phyloP scores from a whole-genome alignment of 1,140 invertebrate species.

The Meloidogyne hapla region DNA sequence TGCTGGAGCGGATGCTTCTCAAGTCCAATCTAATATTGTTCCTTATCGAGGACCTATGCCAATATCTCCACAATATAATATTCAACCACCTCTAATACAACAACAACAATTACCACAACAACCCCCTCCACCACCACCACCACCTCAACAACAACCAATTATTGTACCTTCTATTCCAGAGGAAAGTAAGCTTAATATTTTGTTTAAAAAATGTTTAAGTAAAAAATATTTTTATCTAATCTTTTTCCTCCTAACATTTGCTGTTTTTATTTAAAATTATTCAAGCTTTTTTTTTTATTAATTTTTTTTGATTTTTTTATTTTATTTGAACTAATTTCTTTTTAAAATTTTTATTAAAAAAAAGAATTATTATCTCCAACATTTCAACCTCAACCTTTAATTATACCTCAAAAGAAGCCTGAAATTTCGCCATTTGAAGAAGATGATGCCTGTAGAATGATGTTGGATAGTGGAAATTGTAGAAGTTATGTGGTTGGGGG shows the following conservation, averaged over 20 bases:
- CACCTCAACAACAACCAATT: background rate
- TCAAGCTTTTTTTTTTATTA: background rate
- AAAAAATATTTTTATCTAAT: too few relatives aligned
- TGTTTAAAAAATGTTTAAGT: too few relatives aligned
- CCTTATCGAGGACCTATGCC: background rate
- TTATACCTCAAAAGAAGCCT: background rate
- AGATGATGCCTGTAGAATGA: conserved; percentile 35
- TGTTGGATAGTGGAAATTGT: conserved; percentile 38
- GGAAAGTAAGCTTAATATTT: background rate
- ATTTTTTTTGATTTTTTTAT: background rate
- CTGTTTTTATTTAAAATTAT: too few relatives aligned
- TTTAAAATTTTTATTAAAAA: background rate
- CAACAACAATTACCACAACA: background rate
- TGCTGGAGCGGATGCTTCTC: conserved; percentile 15
- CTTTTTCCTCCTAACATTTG: too few relatives aligned
- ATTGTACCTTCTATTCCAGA: background rate
- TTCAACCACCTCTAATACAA: background rate
- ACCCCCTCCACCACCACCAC: background rate
- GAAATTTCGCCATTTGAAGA: conserved; percentile 4
- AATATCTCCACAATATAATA: background rate
- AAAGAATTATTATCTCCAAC: background rate
- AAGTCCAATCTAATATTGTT: conserved; percentile 8
- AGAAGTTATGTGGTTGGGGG: conserved; percentile 23
- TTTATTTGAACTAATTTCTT: background rate
- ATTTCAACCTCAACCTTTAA: background rate